Percentiles rank a stretch among this genome's conserved stretches.
phyloP scores from a whole-genome alignment of 2,113 vertebrate species.

The Mugil cephalus region DNA sequence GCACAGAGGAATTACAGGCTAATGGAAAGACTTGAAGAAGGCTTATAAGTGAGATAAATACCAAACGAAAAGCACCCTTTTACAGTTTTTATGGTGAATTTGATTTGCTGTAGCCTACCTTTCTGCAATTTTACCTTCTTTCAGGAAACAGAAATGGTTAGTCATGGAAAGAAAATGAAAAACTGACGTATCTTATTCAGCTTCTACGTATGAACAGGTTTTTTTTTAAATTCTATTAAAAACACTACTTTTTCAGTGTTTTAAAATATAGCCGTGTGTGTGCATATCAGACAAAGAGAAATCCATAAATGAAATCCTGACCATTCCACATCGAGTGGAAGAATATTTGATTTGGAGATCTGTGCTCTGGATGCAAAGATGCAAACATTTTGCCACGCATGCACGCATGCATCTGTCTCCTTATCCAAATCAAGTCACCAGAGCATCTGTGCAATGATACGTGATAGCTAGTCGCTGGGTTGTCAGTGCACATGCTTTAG shows the following conservation, averaged over 20 bases:
- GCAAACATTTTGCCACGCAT: not conserved
- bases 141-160: slow-evolving; percentile 1
- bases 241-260: not conserved
- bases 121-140: not conserved
- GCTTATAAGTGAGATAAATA: slow-evolving; percentile 27
- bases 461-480: slow-evolving; percentile 26
- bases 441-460: slow-evolving; percentile 1
- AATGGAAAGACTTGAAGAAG: slow-evolving; percentile 34
- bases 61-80: slow-evolving; percentile 13
- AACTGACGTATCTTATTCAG: not conserved
- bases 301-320: slow-evolving; percentile 6
- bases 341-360: not conserved
- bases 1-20: slow-evolving; percentile 48
- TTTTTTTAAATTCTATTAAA: slow-evolving; percentile 1
- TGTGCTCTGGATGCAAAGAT: slow-evolving; percentile 8
- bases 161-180: not conserved
- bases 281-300: slow-evolving; percentile 12
- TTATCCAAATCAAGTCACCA: not conserved
- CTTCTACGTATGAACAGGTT: not conserved
- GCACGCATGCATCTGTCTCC: not conserved
- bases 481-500: slow-evolving; percentile 7
- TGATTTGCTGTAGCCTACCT: not conserved
- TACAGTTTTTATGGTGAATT: not conserved
- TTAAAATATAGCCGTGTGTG: not conserved
- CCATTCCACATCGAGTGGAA: slow-evolving; percentile 9